A percentile compares a stretch with the other conserved stretches of the same genome.
Conservation (phyloP, 2,113 vertebrate species). For the Thalassarche chlororhynchos region DNA sequence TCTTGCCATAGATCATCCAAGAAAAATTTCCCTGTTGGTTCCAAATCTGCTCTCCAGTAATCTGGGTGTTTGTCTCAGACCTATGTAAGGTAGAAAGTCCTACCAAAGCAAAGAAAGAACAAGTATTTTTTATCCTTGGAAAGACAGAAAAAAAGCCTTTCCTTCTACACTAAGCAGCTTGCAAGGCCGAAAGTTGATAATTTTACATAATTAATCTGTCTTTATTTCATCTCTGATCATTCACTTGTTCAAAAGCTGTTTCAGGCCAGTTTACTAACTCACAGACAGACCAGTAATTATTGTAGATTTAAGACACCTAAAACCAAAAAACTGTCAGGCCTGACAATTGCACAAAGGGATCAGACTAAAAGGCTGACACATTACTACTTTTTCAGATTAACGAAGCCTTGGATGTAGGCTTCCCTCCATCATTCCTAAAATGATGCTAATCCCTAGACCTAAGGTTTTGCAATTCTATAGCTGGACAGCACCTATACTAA, state of each 20-base stretch:
- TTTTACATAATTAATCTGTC: not conserved
- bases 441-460: conserved; percentile 41
- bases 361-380: conserved; percentile 13
- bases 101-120: not conserved
- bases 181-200: not conserved
- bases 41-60: not conserved
- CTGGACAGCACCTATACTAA: conserved; percentile 21
- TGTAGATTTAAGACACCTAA: not conserved
- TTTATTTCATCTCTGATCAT: not conserved
- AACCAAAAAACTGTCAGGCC: not conserved
- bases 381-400: conserved; percentile 26
- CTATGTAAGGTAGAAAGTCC: not conserved
- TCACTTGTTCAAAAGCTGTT: not conserved
- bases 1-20: not conserved
- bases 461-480: conserved; percentile 19
- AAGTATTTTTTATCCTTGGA: not conserved
- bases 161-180: not conserved
- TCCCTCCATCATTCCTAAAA: conserved; percentile 34
- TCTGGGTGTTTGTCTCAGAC: not conserved
- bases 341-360: not conserved
- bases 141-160: not conserved
- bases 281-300: not conserved
- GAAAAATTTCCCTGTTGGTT: not conserved
- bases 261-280: not conserved
- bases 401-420: not conserved